Conservation (phyloP, 2,113 vertebrate species). For the Acrocephalus arundinaceus region DNA sequence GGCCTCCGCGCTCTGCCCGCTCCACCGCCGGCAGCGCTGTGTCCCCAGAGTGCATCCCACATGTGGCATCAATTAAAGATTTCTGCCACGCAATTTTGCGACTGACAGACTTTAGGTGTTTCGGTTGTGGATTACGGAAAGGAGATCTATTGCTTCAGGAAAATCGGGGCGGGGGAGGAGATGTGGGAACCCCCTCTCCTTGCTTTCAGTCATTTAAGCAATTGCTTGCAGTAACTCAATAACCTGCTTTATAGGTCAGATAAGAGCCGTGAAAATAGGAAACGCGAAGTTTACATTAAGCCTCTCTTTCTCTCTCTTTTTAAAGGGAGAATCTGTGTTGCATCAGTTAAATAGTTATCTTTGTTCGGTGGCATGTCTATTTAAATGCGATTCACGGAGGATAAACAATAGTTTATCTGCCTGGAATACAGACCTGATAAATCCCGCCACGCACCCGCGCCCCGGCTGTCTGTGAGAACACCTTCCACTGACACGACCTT, state of each 20-base stretch:
- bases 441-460: neutral
- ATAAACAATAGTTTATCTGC: conserved; percentile 10
- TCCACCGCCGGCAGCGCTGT: neutral
- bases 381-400: conserved; percentile 14
- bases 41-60: conserved; percentile 9
- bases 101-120: conserved; percentile 32
- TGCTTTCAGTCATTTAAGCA: neutral
- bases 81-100: conserved; percentile 29
- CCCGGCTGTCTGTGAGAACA: neutral
- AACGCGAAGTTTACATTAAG: neutral
- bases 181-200: neutral
- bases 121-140: conserved; percentile 9
- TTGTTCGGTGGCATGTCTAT: conserved; percentile 29
- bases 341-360: conserved; percentile 47
- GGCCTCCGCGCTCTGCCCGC: neutral
- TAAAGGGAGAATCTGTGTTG: neutral
- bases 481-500: conserved; percentile 24
- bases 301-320: neutral
- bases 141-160: neutral
- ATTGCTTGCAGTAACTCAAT: conserved; percentile 25
- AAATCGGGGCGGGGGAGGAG: neutral
- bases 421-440: conserved; percentile 5
- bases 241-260: conserved; percentile 64
- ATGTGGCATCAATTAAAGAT: conserved; percentile 60
- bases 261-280: conserved; percentile 35